Evolutionary conservation across 2,113 vertebrate genomes (phyloP), one percentile per base, ranked within the genome.

Genomic region (Aspidoscelis tigris): DNA sequence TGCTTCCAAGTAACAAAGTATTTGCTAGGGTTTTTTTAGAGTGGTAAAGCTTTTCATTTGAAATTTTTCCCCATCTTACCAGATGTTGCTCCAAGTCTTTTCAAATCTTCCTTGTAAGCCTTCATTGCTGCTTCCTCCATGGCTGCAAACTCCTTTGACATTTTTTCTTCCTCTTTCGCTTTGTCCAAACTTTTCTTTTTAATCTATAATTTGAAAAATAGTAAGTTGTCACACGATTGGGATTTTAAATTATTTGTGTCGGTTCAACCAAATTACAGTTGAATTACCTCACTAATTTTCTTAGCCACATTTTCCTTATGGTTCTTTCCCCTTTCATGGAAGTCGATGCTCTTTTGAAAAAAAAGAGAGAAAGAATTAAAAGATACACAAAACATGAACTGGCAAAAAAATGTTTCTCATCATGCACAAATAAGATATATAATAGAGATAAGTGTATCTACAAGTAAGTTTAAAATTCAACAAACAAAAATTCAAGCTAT

Each of bases 251-350:
- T 66, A 26, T 76, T 85, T 64, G 73, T 2, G 72, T 73, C 87
- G 20, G 84, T 73, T 76, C 91, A 92, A 89, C 61, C 87, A 90
- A 82, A 69, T 84, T 85, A 84, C 76, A 88, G 84, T 70, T 71
- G n/a, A 86, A 85, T 94, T 97, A 98, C 97, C 97, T 99, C 98
- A 87, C 97, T 95, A 92, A 99, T 99, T 94, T 98, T 98, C 88
- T 97, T 97, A 74, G 97, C 94, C 91, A 99, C 99, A 99, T 99
- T 99, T 96, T 99, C 98, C 89, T 99, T 99, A 94, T 99, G 99
- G 88, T 99, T 99, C 93, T 99, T 99, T 76, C 99, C 99, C 93
- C 98, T 97, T 95, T 99, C 99, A 72, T 99, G 98, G 93, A 99
- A 99, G 22, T 99, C 98, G 85, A 99, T 88, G 92, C 99, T 99